Percentiles rank a stretch among this genome's conserved stretches.
Evolutionary conservation across 1,140 invertebrate species (phyloP).

Genomic region (Parapsyche elsis): DNA sequence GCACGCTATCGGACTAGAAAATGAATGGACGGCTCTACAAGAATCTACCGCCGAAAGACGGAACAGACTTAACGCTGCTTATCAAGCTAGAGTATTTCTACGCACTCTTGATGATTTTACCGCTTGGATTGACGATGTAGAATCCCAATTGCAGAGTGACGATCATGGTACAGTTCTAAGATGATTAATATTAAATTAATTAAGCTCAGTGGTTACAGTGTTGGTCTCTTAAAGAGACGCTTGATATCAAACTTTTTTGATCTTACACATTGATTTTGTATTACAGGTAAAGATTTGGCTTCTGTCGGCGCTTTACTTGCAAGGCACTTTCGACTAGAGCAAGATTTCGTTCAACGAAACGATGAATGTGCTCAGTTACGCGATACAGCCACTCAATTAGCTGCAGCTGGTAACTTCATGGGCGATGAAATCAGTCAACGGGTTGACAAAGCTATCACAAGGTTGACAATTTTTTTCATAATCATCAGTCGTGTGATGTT

Average conservation of each 20-base stretch:
- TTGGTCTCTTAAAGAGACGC: too few species aligned
- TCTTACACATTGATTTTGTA: background rate
- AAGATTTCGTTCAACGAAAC: constrained; percentile 81
- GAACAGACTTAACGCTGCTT: constrained; percentile 91
- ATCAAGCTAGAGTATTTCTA: constrained; percentile 87
- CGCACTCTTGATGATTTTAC: constrained; percentile 90
- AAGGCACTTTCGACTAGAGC: constrained; percentile 85
- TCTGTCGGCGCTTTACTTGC: constrained; percentile 87
- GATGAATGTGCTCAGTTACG: constrained; percentile 83
- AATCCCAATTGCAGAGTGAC: constrained; percentile 82
- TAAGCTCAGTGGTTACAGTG: too few species aligned
- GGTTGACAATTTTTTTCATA: constrained; percentile 59
- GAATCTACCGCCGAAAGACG: constrained; percentile 86
- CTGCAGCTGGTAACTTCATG: constrained; percentile 84
- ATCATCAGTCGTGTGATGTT: background rate
- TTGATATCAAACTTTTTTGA: background rate
- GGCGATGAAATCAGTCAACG: constrained; percentile 83
- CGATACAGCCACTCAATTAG: constrained; percentile 79
- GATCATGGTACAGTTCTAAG: constrained; percentile 74
- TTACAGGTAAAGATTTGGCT: constrained; percentile 78
- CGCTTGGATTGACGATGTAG: constrained; percentile 90
- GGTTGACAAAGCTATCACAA: constrained; percentile 75
- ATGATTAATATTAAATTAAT: constrained; percentile 17
- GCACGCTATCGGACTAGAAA: constrained; percentile 84
- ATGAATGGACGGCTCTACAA: constrained; percentile 82